A percentile compares a stretch with the other conserved stretches of the same genome.
Evolutionary conservation across 2,797 vertebrate species (phyloP).

Genomic region (Numenius phaeopus): DNA sequence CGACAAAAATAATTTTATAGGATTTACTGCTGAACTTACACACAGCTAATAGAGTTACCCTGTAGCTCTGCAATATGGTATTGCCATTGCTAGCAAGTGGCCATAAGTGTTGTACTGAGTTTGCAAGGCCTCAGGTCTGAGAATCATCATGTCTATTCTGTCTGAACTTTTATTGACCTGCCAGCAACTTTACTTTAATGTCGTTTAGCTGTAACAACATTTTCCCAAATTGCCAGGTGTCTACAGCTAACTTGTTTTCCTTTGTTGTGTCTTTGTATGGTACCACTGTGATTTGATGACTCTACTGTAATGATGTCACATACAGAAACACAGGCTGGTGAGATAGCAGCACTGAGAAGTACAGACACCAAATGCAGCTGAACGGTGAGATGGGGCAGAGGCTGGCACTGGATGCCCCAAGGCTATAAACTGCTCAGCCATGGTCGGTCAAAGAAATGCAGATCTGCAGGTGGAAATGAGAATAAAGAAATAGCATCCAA

Average conservation of each 20-base stretch:
- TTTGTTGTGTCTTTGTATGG: background rate
- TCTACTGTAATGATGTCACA: accelerated
- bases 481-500: background rate
- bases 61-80: background rate
- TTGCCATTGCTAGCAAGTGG: background rate
- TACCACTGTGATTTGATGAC: background rate
- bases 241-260: background rate
- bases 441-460: background rate
- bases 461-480: background rate
- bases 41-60: background rate
- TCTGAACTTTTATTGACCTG: background rate
- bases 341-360: background rate
- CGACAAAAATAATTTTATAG: background rate
- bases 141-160: background rate
- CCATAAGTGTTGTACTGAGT: background rate
- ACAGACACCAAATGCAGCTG: background rate
- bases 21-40: background rate
- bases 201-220: background rate
- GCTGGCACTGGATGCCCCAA: background rate
- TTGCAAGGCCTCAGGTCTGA: background rate
- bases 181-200: background rate
- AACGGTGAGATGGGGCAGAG: background rate
- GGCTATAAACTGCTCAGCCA: background rate
- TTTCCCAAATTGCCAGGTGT: background rate
- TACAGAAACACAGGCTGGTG: background rate